These are phyloP conservation scores for Notothenia coriiceps DNA, from an alignment of 2,113 vertebrate species.

Conservation along the genomic window DNA sequence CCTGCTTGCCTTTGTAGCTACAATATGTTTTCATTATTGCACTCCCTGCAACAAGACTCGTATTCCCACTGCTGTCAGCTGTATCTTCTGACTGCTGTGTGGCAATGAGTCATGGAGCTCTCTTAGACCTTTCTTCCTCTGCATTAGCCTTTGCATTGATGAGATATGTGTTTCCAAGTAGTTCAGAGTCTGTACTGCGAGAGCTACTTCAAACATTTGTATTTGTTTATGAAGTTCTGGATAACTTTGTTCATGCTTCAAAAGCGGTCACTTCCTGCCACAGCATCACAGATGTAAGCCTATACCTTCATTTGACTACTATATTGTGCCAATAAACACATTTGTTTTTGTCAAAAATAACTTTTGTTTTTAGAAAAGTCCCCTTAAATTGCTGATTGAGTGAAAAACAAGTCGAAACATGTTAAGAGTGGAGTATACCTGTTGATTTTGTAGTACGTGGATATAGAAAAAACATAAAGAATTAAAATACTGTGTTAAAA, in stretches of 20 bases:
- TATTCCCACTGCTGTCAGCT: conserved; percentile 69
- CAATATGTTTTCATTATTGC: conserved; percentile 55
- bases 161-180: not conserved
- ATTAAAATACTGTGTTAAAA: no score
- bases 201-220: not conserved
- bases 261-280: no score
- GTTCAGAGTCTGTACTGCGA: not conserved
- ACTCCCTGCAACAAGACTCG: conserved; percentile 53
- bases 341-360: no score
- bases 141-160: not conserved
- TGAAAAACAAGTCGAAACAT: no score
- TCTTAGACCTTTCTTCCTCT: not conserved
- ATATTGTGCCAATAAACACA: no score
- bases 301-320: no score
- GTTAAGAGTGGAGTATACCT: no score
- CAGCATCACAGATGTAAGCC: no score
- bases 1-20: conserved; percentile 59
- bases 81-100: conserved; percentile 39
- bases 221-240: not conserved
- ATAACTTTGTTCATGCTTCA: not conserved
- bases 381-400: no score
- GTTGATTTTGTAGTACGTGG: no score
- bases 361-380: no score
- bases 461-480: no score
- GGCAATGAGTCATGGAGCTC: conserved; percentile 7